Conservation (phyloP, 2,113 vertebrate genomes). For the Serinus canaria region DNA sequence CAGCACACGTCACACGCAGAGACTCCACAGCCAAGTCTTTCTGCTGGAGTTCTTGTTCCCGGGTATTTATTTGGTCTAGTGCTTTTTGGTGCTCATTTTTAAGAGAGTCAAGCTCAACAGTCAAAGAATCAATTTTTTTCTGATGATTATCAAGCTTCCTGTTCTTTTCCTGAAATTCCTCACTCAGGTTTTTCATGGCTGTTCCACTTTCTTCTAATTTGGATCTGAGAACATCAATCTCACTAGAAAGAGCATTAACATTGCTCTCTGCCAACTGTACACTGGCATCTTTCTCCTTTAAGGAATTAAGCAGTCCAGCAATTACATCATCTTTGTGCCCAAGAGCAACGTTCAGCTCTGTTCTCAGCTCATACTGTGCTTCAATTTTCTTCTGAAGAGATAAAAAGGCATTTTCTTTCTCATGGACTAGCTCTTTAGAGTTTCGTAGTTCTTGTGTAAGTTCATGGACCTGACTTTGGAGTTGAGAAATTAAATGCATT, state of each 20-base stretch:
- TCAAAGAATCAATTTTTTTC: constrained; percentile 63
- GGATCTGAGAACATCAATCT: constrained; percentile 50
- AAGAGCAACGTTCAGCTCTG: constrained; percentile 55
- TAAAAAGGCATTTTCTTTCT: constrained; percentile 70
- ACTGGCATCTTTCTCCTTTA: constrained; percentile 53
- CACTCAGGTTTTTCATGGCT: constrained; percentile 38
- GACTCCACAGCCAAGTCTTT: constrained; percentile 76
- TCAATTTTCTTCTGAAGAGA: constrained; percentile 78
- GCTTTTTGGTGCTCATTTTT: constrained; percentile 77
- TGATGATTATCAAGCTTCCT: constrained; percentile 63
- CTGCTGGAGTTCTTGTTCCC: constrained; percentile 75
- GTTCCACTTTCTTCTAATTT: constrained; percentile 57
- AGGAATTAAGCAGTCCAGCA: constrained; percentile 47
- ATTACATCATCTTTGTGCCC: constrained; percentile 66
- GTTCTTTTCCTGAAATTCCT: constrained; percentile 74
- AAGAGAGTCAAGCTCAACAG: constrained; percentile 71
- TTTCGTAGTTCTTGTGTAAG: constrained; percentile 43
- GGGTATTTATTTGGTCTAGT: constrained; percentile 63
- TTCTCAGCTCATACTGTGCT: constrained; percentile 58
- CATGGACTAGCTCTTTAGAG: constrained; percentile 40
- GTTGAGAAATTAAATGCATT: constrained; percentile 54
- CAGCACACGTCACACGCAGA: constrained; percentile 71
- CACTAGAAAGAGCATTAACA: constrained; percentile 52
- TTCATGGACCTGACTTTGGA: constrained; percentile 60
- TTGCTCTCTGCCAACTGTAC: constrained; percentile 47